Evolutionary conservation across 2,113 vertebrate species (phyloP).

Genomic region (Python bivittatus): DNA sequence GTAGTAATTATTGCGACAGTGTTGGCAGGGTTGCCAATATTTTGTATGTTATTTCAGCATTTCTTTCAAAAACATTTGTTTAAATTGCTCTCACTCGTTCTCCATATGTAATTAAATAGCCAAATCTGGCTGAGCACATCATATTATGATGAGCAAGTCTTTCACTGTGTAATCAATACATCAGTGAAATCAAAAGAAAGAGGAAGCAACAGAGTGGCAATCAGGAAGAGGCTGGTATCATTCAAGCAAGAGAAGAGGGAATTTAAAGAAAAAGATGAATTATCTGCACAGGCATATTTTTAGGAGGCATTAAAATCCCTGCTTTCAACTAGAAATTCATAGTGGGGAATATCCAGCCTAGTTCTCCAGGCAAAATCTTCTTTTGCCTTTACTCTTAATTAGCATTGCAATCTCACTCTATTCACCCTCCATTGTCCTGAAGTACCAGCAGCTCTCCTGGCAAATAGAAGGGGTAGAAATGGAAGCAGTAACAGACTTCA

Average conservation of each 20-base stretch:
- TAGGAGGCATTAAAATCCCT: background rate
- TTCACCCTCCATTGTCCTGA: accelerated
- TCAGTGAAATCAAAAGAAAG: background rate
- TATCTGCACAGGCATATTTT: background rate
- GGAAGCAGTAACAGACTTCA: too few species aligned
- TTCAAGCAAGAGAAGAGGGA: background rate
- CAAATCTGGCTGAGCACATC: background rate
- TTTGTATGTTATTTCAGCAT: background rate
- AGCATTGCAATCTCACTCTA: background rate
- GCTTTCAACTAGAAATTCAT: background rate
- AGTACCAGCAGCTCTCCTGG: conserved; percentile 55
- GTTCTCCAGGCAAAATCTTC: background rate
- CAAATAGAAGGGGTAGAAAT: too few species aligned
- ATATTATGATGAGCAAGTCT: background rate
- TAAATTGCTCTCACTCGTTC: background rate
- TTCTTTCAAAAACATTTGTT: background rate
- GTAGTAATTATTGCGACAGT: background rate
- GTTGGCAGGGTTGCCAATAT: background rate
- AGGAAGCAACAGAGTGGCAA: background rate
- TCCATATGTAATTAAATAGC: background rate
- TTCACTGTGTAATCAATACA: background rate
- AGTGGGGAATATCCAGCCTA: background rate
- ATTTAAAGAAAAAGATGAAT: background rate
- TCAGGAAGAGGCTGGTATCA: background rate
- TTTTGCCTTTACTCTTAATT: background rate